phyloP scores from a whole-genome alignment of 23 tunicate species.

The Halocynthia aurantium region DNA sequence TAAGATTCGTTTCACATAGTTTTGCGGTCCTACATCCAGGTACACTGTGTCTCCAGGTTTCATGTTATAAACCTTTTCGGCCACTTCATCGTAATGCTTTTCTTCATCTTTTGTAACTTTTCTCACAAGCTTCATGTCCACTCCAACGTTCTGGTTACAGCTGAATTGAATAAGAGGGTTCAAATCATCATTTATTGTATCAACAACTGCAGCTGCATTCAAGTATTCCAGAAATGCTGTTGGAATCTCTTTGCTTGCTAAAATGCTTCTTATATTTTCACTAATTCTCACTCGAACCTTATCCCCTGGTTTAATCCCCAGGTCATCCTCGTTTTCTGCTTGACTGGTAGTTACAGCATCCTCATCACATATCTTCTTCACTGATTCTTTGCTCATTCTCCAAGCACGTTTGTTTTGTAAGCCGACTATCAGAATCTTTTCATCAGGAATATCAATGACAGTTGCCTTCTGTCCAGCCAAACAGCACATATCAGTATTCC shows the following conservation, averaged over 20 bases:
- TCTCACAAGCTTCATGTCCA: neutral
- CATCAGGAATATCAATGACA: neutral
- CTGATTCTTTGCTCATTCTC: neutral
- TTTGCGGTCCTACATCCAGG: constrained; percentile 13
- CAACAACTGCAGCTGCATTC: neutral
- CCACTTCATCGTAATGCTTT: neutral
- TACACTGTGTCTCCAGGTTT: constrained; percentile 8
- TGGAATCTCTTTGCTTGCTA: neutral
- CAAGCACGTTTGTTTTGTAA: neutral
- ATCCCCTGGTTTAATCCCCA: constrained; percentile 4
- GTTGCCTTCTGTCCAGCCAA: constrained; percentile 17
- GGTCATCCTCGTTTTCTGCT: neutral
- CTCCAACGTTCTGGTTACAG: neutral
- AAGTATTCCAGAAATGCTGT: constrained; percentile 10
- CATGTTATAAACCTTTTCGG: neutral
- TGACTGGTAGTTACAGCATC: too few species aligned
- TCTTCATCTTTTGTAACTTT: neutral
- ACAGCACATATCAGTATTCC: constrained; percentile 2
- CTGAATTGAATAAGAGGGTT: neutral
- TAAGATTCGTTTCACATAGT: neutral
- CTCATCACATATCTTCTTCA: neutral
- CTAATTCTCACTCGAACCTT: neutral
- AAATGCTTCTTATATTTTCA: neutral
- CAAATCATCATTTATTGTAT: neutral
- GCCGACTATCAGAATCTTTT: neutral